Conservation (phyloP, 2,888 invertebrate species). For the Leptopilina myrica region DNA sequence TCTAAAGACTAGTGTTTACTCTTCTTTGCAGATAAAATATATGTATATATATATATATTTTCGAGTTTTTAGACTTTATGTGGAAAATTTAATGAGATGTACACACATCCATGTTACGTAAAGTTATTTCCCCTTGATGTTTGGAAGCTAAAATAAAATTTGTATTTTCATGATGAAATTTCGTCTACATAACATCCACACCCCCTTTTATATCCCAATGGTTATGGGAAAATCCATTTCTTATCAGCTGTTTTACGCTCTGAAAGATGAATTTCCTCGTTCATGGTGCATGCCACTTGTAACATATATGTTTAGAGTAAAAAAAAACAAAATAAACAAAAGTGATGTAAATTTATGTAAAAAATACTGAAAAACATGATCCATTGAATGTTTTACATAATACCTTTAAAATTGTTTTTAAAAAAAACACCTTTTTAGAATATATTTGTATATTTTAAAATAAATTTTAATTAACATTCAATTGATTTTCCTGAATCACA, state of each 20-base stretch:
- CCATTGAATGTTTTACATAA: too few species aligned
- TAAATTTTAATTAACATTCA: neutral
- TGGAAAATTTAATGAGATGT: neutral
- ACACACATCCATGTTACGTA: neutral
- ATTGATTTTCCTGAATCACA: neutral
- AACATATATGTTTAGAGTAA: conserved; percentile 18
- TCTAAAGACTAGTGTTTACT: too few species aligned
- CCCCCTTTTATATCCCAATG: conserved; percentile 42
- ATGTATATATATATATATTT: too few species aligned
- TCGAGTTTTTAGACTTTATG: too few species aligned
- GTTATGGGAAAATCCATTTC: conserved; percentile 43
- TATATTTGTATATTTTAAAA: neutral
- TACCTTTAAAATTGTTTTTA: neutral
- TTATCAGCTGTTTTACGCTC: conserved; percentile 39
- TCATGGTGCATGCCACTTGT: neutral
- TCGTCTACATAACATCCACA: neutral
- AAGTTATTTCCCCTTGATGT: conserved; percentile 19
- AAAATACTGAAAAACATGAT: too few species aligned
- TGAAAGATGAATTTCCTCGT: conserved; percentile 45
- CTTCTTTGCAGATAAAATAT: too few species aligned
- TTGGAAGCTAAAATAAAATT: neutral
- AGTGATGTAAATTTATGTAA: neutral
- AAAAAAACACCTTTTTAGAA: neutral
- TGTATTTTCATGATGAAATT: conserved; percentile 36
- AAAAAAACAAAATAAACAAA: conserved; percentile 43